These are phyloP conservation scores for Syngnathoides biaculeatus DNA, from an alignment of 2,113 vertebrate species.

Conservation along the genomic window DNA sequence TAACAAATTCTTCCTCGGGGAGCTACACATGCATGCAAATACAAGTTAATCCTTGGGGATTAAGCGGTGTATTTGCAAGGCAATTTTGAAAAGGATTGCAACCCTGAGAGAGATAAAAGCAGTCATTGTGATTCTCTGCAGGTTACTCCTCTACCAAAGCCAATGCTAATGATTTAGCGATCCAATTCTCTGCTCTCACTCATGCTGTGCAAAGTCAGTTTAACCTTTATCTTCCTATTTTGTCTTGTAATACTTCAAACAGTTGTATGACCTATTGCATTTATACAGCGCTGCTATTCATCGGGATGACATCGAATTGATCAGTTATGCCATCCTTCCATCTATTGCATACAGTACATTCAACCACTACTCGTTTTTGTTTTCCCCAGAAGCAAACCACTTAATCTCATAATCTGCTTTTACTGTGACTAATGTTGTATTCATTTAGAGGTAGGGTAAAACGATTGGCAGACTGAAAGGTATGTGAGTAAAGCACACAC, in stretches of 20 bases:
- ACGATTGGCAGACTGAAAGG: constrained; percentile 9
- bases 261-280: constrained; percentile 1
- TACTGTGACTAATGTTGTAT: constrained; percentile 50
- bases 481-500: not conserved
- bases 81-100: constrained; percentile 28
- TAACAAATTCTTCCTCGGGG: constrained; percentile 22
- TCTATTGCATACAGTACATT: constrained; percentile 35
- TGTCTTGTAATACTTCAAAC: not conserved
- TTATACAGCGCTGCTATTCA: constrained; percentile 6
- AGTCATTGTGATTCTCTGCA: constrained; percentile 51
- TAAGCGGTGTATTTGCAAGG: constrained; percentile 24
- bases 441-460: constrained; percentile 32
- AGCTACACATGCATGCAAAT: constrained; percentile 31
- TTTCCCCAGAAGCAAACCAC: constrained; percentile 35
- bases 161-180: constrained; percentile 41
- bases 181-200: constrained; percentile 26
- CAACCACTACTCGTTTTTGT: constrained; percentile 27
- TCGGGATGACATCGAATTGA: not conserved
- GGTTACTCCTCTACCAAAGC: constrained; percentile 42
- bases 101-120: constrained; percentile 51
- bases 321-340: constrained; percentile 20
- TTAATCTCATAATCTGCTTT: constrained; percentile 75
- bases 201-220: constrained; percentile 25
- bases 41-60: constrained; percentile 53
- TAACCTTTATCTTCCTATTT: constrained; percentile 6